Conservation (phyloP, 2,113 vertebrate species). For the Caloenas nicobarica region DNA sequence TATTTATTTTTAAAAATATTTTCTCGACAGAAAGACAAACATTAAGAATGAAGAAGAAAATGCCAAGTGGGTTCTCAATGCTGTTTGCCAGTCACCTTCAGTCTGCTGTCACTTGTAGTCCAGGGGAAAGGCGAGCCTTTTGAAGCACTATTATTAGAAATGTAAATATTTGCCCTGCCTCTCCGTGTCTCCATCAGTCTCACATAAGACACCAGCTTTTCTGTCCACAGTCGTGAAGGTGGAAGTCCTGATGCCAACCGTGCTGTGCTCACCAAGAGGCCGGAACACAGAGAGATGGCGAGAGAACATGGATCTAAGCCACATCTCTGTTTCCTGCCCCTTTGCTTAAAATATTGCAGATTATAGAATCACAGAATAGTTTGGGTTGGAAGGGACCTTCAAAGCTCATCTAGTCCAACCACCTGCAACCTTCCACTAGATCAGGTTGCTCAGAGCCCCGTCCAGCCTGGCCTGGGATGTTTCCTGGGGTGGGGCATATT, state of each 20-base stretch:
- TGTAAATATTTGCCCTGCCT: constrained; percentile 53
- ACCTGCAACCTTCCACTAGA: too few relatives aligned
- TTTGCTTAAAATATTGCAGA: background rate
- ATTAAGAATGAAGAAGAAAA: constrained; percentile 15
- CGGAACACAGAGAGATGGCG: background rate
- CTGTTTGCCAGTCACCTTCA: background rate
- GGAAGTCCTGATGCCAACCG: background rate
- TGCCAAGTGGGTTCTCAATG: background rate
- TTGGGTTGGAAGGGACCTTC: too few relatives aligned
- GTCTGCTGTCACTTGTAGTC: background rate
- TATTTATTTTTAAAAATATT: background rate
- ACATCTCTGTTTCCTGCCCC: background rate
- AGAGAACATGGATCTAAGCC: background rate
- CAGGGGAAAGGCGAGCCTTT: background rate
- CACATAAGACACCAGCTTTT: background rate
- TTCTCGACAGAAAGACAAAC: constrained; percentile 24
- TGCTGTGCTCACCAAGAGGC: background rate
- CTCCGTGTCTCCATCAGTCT: background rate
- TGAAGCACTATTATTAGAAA: constrained; percentile 26
- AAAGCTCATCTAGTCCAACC: too few relatives aligned
- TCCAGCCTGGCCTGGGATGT: too few relatives aligned
- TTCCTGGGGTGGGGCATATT: too few relatives aligned
- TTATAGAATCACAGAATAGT: too few relatives aligned
- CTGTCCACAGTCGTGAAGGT: background rate
- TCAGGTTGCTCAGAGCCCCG: too few relatives aligned